A percentile compares a stretch with the other conserved stretches of the same genome.
phyloP scores from a whole-genome alignment of 2,113 vertebrate genomes.

The Alethe castanea region DNA sequence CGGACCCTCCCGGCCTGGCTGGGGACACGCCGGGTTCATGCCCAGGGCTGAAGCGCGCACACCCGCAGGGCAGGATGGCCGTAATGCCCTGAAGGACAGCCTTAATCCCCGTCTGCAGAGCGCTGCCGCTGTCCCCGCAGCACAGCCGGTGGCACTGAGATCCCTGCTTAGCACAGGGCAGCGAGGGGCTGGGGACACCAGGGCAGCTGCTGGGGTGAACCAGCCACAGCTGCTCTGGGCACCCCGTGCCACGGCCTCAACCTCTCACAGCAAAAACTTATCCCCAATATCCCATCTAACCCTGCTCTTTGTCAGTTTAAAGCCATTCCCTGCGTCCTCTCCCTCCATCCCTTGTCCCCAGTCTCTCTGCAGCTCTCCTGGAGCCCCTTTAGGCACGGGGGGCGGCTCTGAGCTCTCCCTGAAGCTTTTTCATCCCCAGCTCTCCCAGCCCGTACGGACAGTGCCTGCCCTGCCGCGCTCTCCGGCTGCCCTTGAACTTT shows the following conservation, averaged over 20 bases:
- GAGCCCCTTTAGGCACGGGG: background rate
- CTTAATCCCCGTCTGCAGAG: constrained; percentile 14
- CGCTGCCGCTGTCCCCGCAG: background rate
- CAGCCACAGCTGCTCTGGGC: background rate
- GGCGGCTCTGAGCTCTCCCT: background rate
- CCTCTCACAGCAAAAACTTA: background rate
- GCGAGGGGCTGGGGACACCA: background rate
- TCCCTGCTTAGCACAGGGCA: background rate
- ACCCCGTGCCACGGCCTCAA: background rate
- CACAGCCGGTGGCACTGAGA: background rate
- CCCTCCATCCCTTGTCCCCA: background rate
- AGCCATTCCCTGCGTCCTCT: background rate
- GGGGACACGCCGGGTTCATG: background rate
- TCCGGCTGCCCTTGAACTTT: background rate
- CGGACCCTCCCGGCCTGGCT: fast-evolving
- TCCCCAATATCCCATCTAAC: fast-evolving
- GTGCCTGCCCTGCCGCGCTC: fast-evolving
- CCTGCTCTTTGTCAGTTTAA: background rate
- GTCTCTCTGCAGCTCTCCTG: background rate
- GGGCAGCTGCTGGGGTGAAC: background rate
- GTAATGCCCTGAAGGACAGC: background rate
- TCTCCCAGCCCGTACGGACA: background rate
- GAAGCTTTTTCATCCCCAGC: background rate
- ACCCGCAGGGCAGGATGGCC: background rate
- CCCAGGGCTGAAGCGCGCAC: fast-evolving